phyloP scores from a whole-genome alignment of 2,888 invertebrate genomes.

The Pseudolycoriella hygida region DNA sequence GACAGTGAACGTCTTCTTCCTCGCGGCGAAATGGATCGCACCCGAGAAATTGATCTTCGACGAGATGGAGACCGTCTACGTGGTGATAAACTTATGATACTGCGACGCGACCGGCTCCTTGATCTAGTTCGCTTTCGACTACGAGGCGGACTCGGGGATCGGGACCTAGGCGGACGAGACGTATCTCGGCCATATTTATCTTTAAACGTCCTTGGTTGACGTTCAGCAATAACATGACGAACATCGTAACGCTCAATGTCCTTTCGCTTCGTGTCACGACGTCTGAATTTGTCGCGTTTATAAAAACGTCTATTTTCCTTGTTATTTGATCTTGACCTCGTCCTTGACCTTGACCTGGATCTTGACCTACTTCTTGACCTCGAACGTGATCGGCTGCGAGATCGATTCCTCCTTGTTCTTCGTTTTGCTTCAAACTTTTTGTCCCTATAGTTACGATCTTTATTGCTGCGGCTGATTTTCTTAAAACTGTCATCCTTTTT shows the following conservation, averaged over 20 bases:
- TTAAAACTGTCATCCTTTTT: slow-evolving; percentile 40
- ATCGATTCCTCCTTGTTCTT: slow-evolving; percentile 18
- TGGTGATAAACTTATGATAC: slow-evolving; percentile 10
- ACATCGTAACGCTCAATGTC: slow-evolving; percentile 74
- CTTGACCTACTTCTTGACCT: slow-evolving; percentile 7
- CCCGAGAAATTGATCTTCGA: slow-evolving; percentile 14
- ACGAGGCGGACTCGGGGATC: slow-evolving; percentile 15
- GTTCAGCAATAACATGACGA: slow-evolving; percentile 54
- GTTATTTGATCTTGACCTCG: slow-evolving; percentile 15
- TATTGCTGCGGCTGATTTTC: slow-evolving; percentile 58
- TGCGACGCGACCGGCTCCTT: slow-evolving; percentile 5
- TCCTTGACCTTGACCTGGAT: slow-evolving; percentile 10
- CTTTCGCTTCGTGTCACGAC: slow-evolving; percentile 38
- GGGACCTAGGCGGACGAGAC: slow-evolving; percentile 28
- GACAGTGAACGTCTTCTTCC: slow-evolving; percentile 19
- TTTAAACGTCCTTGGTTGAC: slow-evolving; percentile 40
- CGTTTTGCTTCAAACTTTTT: slow-evolving; percentile 19
- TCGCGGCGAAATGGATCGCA: slow-evolving; percentile 17
- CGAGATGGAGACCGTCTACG: slow-evolving; percentile 12
- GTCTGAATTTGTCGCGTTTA: slow-evolving; percentile 5
- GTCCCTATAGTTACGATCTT: slow-evolving; percentile 61
- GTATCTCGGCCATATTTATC: slow-evolving; percentile 67
- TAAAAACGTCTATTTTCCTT: slow-evolving; percentile 19
- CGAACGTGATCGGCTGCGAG: slow-evolving; percentile 19
- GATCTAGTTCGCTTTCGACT: slow-evolving; percentile 14